These are phyloP conservation scores for Apamea sordens DNA, from an alignment of 2,888 invertebrate species.

Conservation along the genomic window DNA sequence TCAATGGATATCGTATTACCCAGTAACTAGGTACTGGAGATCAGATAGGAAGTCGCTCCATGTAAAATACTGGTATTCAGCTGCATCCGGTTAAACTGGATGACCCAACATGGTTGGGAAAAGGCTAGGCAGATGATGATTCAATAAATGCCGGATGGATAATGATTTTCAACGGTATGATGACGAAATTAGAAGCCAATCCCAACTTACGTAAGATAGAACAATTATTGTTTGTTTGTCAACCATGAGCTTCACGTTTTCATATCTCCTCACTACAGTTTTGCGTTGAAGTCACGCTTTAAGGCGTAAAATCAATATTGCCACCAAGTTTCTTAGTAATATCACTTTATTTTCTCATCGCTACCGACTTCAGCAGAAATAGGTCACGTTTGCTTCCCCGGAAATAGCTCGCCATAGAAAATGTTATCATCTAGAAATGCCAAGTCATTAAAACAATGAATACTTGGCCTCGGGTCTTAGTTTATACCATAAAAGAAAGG, in stretches of 20 bases:
- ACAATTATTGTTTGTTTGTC: background rate
- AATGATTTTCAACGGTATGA: background rate
- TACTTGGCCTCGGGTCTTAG: background rate
- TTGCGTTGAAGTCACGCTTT: background rate
- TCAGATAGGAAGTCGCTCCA: background rate
- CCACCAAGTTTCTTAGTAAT: background rate
- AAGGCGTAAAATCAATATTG: background rate
- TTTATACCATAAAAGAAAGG: background rate
- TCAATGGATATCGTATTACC: too few relatives aligned
- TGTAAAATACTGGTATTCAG: background rate
- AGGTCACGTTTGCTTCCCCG: slow-evolving; percentile 20
- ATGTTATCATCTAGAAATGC: slow-evolving; percentile 6
- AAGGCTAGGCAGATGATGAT: background rate
- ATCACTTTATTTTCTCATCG: background rate
- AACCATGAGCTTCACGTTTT: background rate
- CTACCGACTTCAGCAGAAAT: slow-evolving; percentile 11
- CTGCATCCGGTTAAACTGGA: background rate
- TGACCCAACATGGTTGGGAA: background rate
- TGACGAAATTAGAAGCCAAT: background rate
- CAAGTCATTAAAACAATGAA: slow-evolving; percentile 8
- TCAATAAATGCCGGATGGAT: background rate
- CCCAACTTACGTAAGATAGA: too few relatives aligned
- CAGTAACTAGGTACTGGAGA: background rate
- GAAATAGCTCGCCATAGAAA: slow-evolving; percentile 22
- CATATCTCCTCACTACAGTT: background rate